Base-by-base conservation (phyloP, 2,888 invertebrate species). In the Stenurella melanura region DNA sequence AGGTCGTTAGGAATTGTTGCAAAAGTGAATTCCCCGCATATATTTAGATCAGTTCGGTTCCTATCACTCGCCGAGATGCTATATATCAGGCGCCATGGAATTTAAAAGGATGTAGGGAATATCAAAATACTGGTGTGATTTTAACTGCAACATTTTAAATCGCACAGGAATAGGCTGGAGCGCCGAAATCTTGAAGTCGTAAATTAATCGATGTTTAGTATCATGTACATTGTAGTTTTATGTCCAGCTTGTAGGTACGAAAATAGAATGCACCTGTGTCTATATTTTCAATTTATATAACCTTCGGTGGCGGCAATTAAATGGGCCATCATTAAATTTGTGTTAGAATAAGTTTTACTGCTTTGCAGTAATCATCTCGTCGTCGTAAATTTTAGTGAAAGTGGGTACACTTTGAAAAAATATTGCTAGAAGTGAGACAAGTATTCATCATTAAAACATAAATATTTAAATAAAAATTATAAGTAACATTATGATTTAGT, bases 121-220 rank as follows among this genome's bases (percentile, higher is more conserved):
- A 30, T 72, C 54, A 72, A 72, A 72, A 63, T 72, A 30, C 54
- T 30, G 11, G 17, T 17, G 9, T 38, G n/a, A 21, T 38, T 58
- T 34, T 58, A 57, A 58, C 69, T 58, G 58, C 50, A 58, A 57
- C 69, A 70, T 70, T 58, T 70, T 34, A 70, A 58, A 38, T 70
- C 34, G 19, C 38, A 34, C 50, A 61, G 72, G 72, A 61, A 61
- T 61, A 57, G 57, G 60, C 38, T 69, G 50, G 15, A n/a, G 73
- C 18, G 66, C 54, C 74, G 74, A 74, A 74, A 64, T 70, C 70
- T 70, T 75, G 54, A 69, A 73, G 73, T 60, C 74, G 70, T 77
- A 77, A 77, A 77, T 73, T 77, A 77, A 77, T 77, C 77, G 74
- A 77, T 74, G 69, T 70, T 67, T 70, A 73, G 73, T 70, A 73